Conservation (phyloP, 2,113 vertebrate genomes). For the Chaetodon trifascialis region DNA sequence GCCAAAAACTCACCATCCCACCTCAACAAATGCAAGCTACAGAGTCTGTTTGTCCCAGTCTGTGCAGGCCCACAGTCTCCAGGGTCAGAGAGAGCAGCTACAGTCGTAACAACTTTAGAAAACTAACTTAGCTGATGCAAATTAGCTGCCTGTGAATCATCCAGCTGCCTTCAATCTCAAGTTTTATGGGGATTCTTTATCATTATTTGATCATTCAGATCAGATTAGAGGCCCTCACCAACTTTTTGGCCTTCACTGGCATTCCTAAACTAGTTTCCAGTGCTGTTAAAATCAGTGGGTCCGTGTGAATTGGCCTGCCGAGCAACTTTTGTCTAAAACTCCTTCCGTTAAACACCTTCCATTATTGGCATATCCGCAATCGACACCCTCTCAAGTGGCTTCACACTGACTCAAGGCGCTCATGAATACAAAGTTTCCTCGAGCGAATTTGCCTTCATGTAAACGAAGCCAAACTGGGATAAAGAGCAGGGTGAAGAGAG, state of each 20-base stretch:
- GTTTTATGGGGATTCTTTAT: conserved; percentile 20
- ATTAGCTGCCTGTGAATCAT: conserved; percentile 49
- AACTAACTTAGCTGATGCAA: conserved; percentile 5
- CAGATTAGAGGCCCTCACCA: conserved; percentile 1
- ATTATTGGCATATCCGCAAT: conserved; percentile 33
- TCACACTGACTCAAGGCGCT: conserved; percentile 34
- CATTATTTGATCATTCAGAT: conserved; percentile 8
- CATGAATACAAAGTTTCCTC: conserved; percentile 59
- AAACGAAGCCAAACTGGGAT: conserved; percentile 29
- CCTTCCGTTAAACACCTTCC: conserved; percentile 57
- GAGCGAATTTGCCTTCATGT: conserved; percentile 26
- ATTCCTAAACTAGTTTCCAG: conserved; percentile 56
- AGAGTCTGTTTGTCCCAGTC: neutral
- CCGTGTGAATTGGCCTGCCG: conserved; percentile 14
- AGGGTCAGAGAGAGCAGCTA: conserved; percentile 18
- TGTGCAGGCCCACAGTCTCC: neutral
- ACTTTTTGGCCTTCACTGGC: conserved; percentile 20
- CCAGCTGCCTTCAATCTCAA: conserved; percentile 25
- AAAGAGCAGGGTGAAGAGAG: conserved; percentile 33
- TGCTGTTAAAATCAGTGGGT: conserved; percentile 33
- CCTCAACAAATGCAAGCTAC: conserved; percentile 24
- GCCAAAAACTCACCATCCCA: conserved; percentile 34
- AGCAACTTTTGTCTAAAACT: conserved; percentile 53
- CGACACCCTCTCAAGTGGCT: conserved; percentile 51
- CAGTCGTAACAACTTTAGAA: conserved; percentile 16